These are phyloP conservation scores for Ciconia maguari DNA, from an alignment of 2,113 vertebrate species.

Conservation along the genomic window DNA sequence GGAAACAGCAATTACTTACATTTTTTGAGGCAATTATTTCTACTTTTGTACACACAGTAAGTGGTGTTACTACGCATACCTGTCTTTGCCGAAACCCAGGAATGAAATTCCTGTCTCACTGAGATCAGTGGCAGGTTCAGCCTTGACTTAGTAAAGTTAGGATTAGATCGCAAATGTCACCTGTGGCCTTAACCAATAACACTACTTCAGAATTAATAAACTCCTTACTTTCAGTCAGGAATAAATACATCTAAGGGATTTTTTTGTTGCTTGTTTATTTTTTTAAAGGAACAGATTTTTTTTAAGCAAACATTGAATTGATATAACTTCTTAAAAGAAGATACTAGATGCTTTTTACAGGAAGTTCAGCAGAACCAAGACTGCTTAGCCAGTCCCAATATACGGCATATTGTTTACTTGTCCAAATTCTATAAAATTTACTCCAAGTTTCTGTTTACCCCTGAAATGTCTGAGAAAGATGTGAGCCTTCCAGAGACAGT, in stretches of 20 bases:
- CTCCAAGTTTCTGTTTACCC: not conserved
- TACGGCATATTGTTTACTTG: not conserved
- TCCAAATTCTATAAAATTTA: not conserved
- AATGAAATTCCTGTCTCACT: not conserved
- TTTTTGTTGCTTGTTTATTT: not conserved
- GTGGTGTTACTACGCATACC: fast-evolving
- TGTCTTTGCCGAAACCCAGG: not conserved
- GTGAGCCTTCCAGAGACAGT: not conserved
- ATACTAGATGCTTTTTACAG: not conserved
- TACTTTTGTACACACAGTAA: not conserved
- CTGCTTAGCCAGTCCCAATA: not conserved
- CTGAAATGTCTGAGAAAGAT: not conserved
- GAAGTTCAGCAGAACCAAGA: not conserved
- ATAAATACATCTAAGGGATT: not conserved
- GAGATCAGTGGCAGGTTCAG: not conserved
- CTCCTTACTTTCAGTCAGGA: not conserved
- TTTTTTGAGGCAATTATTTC: not conserved
- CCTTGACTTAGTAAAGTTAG: not conserved
- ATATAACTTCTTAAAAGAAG: not conserved
- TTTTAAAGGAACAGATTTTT: not conserved
- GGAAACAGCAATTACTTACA: not conserved
- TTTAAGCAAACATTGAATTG: not conserved
- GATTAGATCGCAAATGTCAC: not conserved
- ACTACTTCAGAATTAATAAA: not conserved
- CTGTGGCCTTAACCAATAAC: not conserved